phyloP scores from a whole-genome alignment of 2,888 invertebrate species.

The Chelonus formosanus region DNA sequence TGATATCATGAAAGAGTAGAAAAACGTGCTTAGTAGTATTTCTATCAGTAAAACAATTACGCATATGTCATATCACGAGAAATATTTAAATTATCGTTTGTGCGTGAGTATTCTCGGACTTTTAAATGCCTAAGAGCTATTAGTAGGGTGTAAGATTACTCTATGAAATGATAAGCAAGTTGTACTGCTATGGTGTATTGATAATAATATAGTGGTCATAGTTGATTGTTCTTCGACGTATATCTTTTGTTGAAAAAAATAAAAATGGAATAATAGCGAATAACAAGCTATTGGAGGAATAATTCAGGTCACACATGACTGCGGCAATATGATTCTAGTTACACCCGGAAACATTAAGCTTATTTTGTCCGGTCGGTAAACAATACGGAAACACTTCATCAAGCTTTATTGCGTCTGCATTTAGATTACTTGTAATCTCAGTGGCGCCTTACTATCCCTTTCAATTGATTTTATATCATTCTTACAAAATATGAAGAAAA shows the following conservation, averaged over 20 bases:
- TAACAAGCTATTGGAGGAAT: background rate
- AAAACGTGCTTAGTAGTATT: no score
- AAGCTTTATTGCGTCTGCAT: constrained; percentile 42
- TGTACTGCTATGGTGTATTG: background rate
- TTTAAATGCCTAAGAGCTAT: background rate
- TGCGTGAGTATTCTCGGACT: constrained; percentile 1
- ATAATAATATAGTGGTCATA: background rate
- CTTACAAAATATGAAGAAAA: no score
- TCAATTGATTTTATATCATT: no score
- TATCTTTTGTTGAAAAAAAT: background rate
- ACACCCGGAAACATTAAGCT: constrained; percentile 39
- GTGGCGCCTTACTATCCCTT: background rate
- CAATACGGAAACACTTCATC: constrained; percentile 40
- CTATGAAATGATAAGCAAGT: constrained; percentile 1
- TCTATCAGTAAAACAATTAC: no score
- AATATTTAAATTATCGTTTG: no score
- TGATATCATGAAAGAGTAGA: no score
- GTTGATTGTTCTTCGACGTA: background rate
- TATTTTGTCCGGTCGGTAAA: constrained; percentile 32
- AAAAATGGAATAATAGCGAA: background rate
- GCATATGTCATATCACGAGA: no score
- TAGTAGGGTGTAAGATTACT: constrained; percentile 2
- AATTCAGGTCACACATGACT: constrained; percentile 3
- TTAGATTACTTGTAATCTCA: constrained; percentile 35
- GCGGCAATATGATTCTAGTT: background rate